phyloP scores from a whole-genome alignment of 2,113 vertebrate genomes.

The Takifugu flavidus region DNA sequence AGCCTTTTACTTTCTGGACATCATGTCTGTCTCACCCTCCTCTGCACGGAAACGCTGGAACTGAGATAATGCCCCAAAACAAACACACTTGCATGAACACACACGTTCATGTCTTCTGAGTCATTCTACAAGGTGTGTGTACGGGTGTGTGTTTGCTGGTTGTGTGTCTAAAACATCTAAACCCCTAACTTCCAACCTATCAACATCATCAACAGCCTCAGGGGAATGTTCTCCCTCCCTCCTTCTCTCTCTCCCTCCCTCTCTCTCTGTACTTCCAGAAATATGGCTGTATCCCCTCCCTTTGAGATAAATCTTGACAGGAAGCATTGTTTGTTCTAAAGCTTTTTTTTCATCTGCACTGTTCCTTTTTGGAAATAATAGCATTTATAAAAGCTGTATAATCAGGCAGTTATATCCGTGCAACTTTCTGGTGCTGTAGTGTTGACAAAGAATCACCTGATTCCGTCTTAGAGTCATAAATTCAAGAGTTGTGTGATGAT shows the following conservation, averaged over 20 bases:
- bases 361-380: too few relatives aligned
- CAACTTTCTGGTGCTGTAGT: too few relatives aligned
- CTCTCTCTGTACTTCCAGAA: conserved; percentile 1
- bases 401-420: too few relatives aligned
- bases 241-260: conserved; percentile 1
- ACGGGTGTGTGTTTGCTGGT: neutral
- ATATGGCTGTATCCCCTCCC: conserved; percentile 3
- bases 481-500: too few relatives aligned
- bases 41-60: conserved; percentile 9
- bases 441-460: too few relatives aligned
- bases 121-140: neutral
- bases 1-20: neutral
- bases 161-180: neutral
- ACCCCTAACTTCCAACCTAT: conserved; percentile 46
- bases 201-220: conserved; percentile 38
- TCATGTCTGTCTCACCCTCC: conserved; percentile 10
- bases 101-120: conserved; percentile 5
- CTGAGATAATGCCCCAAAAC: conserved; percentile 15
- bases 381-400: too few relatives aligned
- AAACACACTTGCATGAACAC: conserved; percentile 5
- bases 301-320: neutral
- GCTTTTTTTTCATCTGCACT: too few relatives aligned
- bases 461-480: too few relatives aligned
- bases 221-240: conserved; percentile 1
- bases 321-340: neutral